Conservation (phyloP, 2,797 vertebrate species). For the Octomys mimax region DNA sequence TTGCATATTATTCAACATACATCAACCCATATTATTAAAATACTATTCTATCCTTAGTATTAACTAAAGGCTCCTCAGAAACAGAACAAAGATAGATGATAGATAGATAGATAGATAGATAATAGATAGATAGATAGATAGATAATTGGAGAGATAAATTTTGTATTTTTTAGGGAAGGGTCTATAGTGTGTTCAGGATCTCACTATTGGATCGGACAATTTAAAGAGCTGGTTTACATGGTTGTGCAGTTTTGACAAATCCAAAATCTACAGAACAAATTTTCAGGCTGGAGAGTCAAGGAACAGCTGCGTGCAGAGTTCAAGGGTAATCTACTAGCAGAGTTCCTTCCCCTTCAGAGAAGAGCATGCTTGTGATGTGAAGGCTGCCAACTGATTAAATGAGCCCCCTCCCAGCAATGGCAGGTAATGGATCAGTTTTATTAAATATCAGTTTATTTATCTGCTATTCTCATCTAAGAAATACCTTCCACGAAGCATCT, state of each 20-base stretch:
- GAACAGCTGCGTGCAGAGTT: not conserved
- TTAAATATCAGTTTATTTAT: not conserved
- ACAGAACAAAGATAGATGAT: not conserved
- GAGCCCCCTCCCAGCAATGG: not conserved
- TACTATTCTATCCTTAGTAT: not conserved
- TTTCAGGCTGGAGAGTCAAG: not conserved
- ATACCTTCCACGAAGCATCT: not conserved
- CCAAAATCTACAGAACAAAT: not conserved
- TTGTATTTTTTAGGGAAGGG: too few species aligned
- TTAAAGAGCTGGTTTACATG: not conserved
- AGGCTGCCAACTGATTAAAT: not conserved
- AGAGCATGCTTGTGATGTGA: not conserved
- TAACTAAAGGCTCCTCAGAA: not conserved
- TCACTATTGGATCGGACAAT: too few species aligned
- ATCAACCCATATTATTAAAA: not conserved
- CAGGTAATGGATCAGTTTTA: not conserved
- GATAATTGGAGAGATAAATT: too few species aligned
- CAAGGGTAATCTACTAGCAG: not conserved
- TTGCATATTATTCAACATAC: not conserved
- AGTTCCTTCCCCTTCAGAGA: not conserved
- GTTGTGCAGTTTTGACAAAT: not conserved
- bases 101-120: too few species aligned
- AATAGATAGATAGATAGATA: too few species aligned
- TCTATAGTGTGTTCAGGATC: too few species aligned
- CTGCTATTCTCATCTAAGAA: conserved; percentile 10